phyloP scores from a whole-genome alignment of 2,797 vertebrate genomes.

The Otus scops region DNA sequence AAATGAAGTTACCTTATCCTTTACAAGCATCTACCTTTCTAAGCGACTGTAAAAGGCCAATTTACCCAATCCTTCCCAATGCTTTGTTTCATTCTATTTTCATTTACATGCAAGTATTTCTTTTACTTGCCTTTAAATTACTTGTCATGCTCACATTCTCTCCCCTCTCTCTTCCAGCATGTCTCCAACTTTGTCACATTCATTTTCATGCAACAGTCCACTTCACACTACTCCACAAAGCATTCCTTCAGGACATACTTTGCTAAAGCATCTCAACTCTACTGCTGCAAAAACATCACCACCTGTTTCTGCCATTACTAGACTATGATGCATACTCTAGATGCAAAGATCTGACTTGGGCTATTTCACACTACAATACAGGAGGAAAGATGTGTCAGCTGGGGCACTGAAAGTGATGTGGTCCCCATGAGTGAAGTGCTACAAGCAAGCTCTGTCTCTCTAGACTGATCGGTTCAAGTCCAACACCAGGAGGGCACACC shows the following conservation, averaged over 20 bases:
- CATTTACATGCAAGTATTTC: neutral
- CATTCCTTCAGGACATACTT: neutral
- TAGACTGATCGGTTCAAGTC: neutral
- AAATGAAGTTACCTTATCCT: neutral
- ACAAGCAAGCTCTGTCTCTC: neutral
- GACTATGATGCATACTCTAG: fast-evolving
- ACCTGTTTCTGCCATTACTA: fast-evolving
- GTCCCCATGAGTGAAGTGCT: neutral
- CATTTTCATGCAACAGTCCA: neutral
- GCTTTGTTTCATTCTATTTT: neutral
- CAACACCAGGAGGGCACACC: neutral
- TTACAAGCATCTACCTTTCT: neutral
- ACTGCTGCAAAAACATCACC: neutral
- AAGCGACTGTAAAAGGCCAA: neutral
- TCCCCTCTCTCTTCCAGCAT: neutral
- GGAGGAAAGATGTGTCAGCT: neutral
- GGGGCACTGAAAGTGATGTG: neutral
- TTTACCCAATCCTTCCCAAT: neutral
- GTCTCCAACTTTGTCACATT: neutral
- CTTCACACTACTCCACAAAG: neutral
- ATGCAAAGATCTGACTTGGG: fast-evolving
- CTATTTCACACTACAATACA: neutral
- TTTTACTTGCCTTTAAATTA: neutral
- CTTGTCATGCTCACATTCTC: neutral
- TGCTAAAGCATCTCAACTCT: neutral